These are phyloP conservation scores for Pangasius djambal DNA, from an alignment of 2,797 vertebrate genomes.

Conservation along the genomic window DNA sequence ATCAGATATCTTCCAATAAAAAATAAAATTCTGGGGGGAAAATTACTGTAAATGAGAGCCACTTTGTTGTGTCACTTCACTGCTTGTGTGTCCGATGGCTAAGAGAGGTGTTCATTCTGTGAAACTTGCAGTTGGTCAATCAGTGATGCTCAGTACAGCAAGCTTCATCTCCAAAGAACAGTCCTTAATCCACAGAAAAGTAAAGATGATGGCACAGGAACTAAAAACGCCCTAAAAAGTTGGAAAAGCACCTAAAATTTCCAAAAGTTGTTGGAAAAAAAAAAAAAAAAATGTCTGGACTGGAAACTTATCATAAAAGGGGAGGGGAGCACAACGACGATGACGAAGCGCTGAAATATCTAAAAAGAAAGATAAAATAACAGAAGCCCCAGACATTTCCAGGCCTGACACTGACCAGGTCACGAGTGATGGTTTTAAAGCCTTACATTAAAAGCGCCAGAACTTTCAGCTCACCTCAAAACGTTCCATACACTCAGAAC, in stretches of 20 bases:
- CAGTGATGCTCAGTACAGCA: not conserved
- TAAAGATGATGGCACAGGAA: not conserved
- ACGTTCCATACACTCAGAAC: slow-evolving; percentile 1
- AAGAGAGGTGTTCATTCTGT: not conserved
- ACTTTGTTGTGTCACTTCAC: not conserved
- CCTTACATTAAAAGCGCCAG: not conserved
- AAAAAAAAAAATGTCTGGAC: not conserved
- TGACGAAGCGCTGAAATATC: slow-evolving; percentile 7
- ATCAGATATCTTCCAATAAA: not conserved
- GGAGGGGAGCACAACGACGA: not conserved
- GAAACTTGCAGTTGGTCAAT: not conserved
- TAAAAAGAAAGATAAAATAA: not conserved
- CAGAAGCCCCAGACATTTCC: not conserved
- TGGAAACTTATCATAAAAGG: not conserved
- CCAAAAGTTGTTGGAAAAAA: not conserved
- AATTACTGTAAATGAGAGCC: not conserved
- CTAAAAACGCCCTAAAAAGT: fast-evolving
- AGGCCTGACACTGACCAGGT: not conserved
- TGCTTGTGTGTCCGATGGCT: not conserved
- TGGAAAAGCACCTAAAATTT: not conserved
- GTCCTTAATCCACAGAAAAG: not conserved
- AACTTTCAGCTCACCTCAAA: slow-evolving; percentile 6
- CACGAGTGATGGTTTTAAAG: not conserved
- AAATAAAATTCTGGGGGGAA: not conserved
- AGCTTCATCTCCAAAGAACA: not conserved